These are phyloP conservation scores for Zaprionus davidi DNA, from an alignment of 1,140 invertebrate genomes.

Conservation along the genomic window DNA sequence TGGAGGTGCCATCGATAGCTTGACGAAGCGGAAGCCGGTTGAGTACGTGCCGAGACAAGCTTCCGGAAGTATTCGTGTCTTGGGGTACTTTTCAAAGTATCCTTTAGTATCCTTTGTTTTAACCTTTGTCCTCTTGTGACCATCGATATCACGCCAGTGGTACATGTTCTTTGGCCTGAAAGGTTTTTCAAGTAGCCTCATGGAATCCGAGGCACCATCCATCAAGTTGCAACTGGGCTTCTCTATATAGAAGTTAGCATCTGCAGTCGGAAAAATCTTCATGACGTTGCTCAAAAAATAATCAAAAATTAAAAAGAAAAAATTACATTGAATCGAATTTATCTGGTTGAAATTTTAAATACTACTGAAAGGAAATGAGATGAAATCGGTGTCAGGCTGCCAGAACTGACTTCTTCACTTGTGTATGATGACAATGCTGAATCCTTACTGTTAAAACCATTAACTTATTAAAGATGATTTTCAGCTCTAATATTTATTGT, in stretches of 20 bases:
- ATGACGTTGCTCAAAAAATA: conserved; percentile 15
- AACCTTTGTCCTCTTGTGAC: conserved; percentile 46
- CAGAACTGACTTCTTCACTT: background rate
- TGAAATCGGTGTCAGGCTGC: background rate
- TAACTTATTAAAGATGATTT: too few relatives aligned
- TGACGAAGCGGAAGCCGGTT: conserved; percentile 61
- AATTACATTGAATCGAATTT: background rate
- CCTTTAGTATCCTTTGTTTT: conserved; percentile 48
- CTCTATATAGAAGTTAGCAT: conserved; percentile 61
- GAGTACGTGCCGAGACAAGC: conserved; percentile 70
- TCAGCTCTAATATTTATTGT: too few relatives aligned
- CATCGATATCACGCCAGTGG: conserved; percentile 65
- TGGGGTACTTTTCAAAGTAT: conserved; percentile 59
- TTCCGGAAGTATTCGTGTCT: conserved; percentile 56
- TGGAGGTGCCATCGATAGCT: conserved; percentile 47
- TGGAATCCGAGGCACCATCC: conserved; percentile 49
- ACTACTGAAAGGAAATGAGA: background rate
- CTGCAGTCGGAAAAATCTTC: conserved; percentile 53
- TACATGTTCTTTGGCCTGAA: conserved; percentile 41
- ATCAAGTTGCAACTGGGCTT: conserved; percentile 41
- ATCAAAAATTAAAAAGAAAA: conserved; percentile 10
- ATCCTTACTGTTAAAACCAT: too few relatives aligned
- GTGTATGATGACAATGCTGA: too few relatives aligned
- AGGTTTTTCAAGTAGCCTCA: conserved; percentile 37
- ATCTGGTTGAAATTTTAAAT: background rate